These are phyloP conservation scores for Eumacrocentrus americanus DNA, from an alignment of 2,888 invertebrate species.

Conservation along the genomic window DNA sequence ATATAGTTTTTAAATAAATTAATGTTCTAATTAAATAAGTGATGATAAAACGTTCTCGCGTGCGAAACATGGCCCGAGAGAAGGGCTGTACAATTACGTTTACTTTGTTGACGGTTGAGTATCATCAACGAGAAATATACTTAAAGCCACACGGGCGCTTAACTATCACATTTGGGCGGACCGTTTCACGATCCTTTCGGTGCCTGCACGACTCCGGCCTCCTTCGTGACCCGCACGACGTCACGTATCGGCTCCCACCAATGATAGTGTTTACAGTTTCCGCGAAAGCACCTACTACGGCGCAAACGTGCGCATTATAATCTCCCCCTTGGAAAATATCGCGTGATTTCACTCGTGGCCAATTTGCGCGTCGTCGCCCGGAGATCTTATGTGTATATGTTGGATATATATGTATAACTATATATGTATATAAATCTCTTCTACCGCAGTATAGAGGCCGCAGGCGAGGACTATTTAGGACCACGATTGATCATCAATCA, in stretches of 20 bases:
- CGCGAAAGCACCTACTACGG: conserved; percentile 35
- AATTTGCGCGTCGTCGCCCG: conserved; percentile 43
- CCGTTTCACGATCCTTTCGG: conserved; percentile 36
- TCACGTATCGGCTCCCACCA: conserved; percentile 35
- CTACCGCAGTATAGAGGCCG: too few species aligned
- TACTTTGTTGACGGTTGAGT: conserved; percentile 12
- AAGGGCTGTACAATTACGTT: too few species aligned
- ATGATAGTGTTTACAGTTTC: conserved; percentile 42
- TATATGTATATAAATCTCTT: too few species aligned
- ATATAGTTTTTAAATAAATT: too few species aligned
- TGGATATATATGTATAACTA: not conserved
- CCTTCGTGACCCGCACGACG: conserved; percentile 28
- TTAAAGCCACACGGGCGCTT: conserved; percentile 9
- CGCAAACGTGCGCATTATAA: conserved; percentile 29
- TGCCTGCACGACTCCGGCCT: conserved; percentile 31
- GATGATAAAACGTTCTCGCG: too few species aligned
- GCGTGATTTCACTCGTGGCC: conserved; percentile 48
- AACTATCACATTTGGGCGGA: conserved; percentile 30
- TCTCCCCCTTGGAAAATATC: conserved; percentile 35
- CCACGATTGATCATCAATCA: not conserved
- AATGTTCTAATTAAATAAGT: too few species aligned
- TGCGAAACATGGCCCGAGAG: too few species aligned
- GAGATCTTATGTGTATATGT: conserved; percentile 8
- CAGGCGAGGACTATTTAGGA: not conserved
- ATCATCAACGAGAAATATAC: not conserved